Evolutionary conservation across 1,140 invertebrate species (phyloP).

Genomic region (Olivierus martensii): DNA sequence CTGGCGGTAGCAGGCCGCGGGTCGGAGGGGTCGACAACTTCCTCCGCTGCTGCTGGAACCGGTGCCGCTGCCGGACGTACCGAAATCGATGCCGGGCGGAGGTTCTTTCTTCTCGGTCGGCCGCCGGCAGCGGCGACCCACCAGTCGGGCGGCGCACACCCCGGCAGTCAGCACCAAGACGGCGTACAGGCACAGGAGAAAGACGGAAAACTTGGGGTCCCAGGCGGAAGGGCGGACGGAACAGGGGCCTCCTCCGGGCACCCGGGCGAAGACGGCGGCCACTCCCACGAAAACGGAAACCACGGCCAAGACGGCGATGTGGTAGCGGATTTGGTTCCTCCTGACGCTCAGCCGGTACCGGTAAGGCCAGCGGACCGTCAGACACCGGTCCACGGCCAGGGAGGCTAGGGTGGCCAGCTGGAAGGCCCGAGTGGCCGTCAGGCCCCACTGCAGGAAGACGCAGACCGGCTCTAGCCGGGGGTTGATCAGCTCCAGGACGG

Average conservation of each 20-base stretch:
- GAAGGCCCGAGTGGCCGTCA: slow-evolving; percentile 37
- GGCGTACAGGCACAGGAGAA: slow-evolving; percentile 35
- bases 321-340: slow-evolving; percentile 38
- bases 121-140: slow-evolving; percentile 10
- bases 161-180: slow-evolving; percentile 30
- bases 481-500: slow-evolving; percentile 35
- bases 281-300: slow-evolving; percentile 35
- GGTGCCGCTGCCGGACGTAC: slow-evolving; percentile 8
- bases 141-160: slow-evolving; percentile 22
- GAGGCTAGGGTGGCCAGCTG: slow-evolving; percentile 39
- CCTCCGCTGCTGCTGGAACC: slow-evolving; percentile 17
- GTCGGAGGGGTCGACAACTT: slow-evolving; percentile 27
- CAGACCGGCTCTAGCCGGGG: slow-evolving; percentile 28
- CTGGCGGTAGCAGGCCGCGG: slow-evolving; percentile 21
- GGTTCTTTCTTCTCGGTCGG: slow-evolving; percentile 22
- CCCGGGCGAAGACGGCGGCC: slow-evolving; percentile 23
- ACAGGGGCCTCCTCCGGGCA: slow-evolving; percentile 21
- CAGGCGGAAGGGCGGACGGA: slow-evolving; percentile 33
- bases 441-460: slow-evolving; percentile 34
- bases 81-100: slow-evolving; percentile 14
- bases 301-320: slow-evolving; percentile 37
- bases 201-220: slow-evolving; percentile 35
- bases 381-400: slow-evolving; percentile 35
- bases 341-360: slow-evolving; percentile 34
- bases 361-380: slow-evolving; percentile 34